Base-by-base conservation (phyloP, 2,888 invertebrate genomes). In the Ypsolopha scabrella region DNA sequence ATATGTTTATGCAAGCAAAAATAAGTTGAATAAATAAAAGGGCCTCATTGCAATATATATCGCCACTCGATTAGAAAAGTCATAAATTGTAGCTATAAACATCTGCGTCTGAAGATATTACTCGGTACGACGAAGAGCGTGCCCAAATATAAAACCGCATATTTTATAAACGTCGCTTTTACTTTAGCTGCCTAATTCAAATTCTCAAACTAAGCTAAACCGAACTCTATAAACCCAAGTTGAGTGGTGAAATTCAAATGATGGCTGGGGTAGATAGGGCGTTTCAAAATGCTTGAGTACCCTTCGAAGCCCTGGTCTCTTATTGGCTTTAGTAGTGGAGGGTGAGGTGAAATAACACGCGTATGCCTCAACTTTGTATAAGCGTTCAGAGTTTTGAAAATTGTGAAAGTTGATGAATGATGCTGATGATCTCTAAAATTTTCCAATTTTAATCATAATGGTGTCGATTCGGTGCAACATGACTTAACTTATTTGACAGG, bases 321-420 rank as follows among this genome's bases (percentile, higher is more conserved):
- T 80, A 86, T 86, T 86, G 85, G 85, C 78, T 82, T 83, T 77
- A 68, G 66, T 70, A 60, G 62, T 60, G 69, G 69, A 77, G 85
- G 82, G 82, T 78, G 80, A 81, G 73, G 60, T 67, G 64, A 63
- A 65, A 65, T 64, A 61, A 66, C 60, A 60, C 59, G 56, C 54
- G 67, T 53, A 62, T 65, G 78, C 58, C 55, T 65, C 80, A 69
- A 76, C 83, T 72, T 85, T 82, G 82, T 60, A 63, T 24, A 54
- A 67, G 60, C 75, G 82, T 69, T 13, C n/a, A 6, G 7, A 41
- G 1, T 8, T 24, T 41, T 49, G 11, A 24, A 24, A 4, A 24
- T 24, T 3, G 24, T 24, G 24, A 24, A 24, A 24, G 24, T 24
- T 3, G 24, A 24, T 24, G 24, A 24, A 4, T 24, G 4, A 24